Base-by-base conservation (phyloP, 1,140 invertebrate species). In the Hylyphantes graminicola region DNA sequence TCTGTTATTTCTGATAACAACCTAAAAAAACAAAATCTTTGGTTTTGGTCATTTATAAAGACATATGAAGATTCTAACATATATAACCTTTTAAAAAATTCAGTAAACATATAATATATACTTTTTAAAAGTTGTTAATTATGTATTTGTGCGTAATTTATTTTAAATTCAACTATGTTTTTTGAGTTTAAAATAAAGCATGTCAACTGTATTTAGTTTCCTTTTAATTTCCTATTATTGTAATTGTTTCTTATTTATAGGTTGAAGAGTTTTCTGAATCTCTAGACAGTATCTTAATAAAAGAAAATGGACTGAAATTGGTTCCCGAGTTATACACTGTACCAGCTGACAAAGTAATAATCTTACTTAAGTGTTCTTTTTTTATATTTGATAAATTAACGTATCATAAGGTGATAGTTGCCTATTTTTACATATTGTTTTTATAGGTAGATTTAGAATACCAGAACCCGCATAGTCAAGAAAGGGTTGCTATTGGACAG, bases 301-400 rank as follows among this genome's bases (percentile, higher is more conserved):
- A 95, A 88, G 94, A 96, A 84, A 96, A 98, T 90, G 96, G 96
- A 4, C 93, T 97, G 55, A 94, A 93, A 88, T 90, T 98, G 19
- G 94, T 99, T 21, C 98, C 98, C 35, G 98, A 99, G 91, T 91
- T 99, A 70, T 99, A 99, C 91, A 92, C 96, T 7, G 97, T 99
- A 6, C 94, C 96, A 51, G 89, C 90, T 74, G 94, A 97, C 85
- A 93, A 94, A 87, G 92, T 92, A 83, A 19, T 57, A 57, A 55
- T 55, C 21, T 57, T 11, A 63, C 8, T 65, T 2, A 12, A 21
- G 0, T 11, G 7, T 12, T 6, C 48, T 19, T 65, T 65, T 70
- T 48, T 53, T 1, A 70, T 50, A 70, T 13, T 70, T 50, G 51
- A 50, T 50, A 35, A 15, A 68, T 11, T 9, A 12, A 3, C 53